Percentiles rank a stretch among this genome's conserved stretches.
Conservation (phyloP, 2,797 vertebrate genomes). For the Crax fasciolata region DNA sequence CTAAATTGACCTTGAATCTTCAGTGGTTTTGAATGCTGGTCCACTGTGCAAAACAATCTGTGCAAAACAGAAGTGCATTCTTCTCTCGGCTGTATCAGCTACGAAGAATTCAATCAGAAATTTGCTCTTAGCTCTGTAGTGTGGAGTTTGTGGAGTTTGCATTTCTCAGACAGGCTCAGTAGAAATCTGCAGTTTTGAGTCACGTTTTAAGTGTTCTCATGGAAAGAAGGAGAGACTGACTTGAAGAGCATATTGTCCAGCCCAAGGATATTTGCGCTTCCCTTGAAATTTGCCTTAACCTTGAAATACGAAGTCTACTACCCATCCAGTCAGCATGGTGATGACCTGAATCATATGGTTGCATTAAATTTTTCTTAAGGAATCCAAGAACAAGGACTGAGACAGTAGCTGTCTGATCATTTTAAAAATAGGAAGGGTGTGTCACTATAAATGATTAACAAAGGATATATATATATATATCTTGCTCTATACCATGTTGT, state of each 20-base stretch:
- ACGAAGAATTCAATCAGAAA: background rate
- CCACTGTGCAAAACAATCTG: background rate
- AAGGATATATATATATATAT: background rate
- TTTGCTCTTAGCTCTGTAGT: background rate
- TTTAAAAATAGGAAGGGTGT: background rate
- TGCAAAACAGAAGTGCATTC: background rate
- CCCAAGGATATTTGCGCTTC: background rate
- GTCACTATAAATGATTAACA: background rate
- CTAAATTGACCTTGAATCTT: background rate
- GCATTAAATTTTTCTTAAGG: background rate
- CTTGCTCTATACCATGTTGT: background rate
- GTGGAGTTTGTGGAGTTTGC: background rate
- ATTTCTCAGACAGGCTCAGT: background rate
- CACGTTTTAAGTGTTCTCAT: background rate
- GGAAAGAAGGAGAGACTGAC: background rate
- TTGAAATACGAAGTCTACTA: background rate
- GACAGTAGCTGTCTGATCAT: background rate
- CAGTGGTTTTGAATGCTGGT: background rate
- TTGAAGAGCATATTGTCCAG: background rate
- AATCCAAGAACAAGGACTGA: background rate
- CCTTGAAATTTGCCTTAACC: constrained; percentile 8
- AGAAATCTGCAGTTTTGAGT: background rate
- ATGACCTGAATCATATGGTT: background rate
- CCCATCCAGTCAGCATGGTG: background rate
- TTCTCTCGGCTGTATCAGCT: background rate